phyloP scores from a whole-genome alignment of 2,888 invertebrate genomes.

The Chirona hameri region DNA sequence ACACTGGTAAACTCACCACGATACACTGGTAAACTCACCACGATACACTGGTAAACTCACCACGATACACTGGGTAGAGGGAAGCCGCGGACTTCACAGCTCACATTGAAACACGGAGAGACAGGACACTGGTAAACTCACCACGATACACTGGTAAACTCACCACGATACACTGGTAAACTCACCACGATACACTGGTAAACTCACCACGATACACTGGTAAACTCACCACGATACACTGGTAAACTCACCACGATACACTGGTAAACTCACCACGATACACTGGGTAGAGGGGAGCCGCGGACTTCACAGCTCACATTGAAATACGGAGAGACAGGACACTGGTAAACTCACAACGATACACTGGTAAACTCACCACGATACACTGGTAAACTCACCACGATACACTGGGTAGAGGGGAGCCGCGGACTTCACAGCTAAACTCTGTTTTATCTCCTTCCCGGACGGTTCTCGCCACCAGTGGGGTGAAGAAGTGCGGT shows the following conservation, averaged over 20 bases:
- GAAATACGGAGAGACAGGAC: too few relatives aligned
- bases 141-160: neutral
- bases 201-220: neutral
- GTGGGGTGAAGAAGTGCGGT: neutral
- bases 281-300: neutral
- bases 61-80: neutral
- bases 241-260: neutral
- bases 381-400: neutral
- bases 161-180: neutral
- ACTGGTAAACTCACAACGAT: too few relatives aligned
- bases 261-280: neutral
- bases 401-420: neutral
- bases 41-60: neutral
- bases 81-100: neutral
- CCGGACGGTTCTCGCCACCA: neutral
- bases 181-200: neutral
- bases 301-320: neutral
- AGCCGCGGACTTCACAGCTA: neutral
- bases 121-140: neutral
- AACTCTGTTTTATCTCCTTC: neutral
- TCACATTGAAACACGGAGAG: too few relatives aligned
- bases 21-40: neutral
- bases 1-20: neutral
- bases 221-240: neutral
- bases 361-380: too few relatives aligned